Conservation (phyloP, 2,113 vertebrate genomes). For the Chaetops frenatus region DNA sequence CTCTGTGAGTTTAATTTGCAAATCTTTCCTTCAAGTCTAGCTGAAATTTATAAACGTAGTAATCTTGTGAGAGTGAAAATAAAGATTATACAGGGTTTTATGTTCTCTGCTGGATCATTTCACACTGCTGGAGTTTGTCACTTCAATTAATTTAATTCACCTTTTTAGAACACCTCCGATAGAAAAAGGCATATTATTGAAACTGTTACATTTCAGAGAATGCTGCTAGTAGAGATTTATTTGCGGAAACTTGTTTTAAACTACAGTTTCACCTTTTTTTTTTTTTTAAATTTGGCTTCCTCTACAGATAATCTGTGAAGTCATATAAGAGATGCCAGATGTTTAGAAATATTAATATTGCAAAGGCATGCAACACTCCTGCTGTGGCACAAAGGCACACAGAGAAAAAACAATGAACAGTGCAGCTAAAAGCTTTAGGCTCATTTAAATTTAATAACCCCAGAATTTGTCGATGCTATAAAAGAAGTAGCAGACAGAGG, state of each 20-base stretch:
- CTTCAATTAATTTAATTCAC: not conserved
- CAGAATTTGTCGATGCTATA: conserved; percentile 25
- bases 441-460: conserved; percentile 39
- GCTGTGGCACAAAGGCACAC: conserved; percentile 23
- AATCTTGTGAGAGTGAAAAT: not conserved
- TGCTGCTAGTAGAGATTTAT: not conserved
- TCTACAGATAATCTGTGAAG: not conserved
- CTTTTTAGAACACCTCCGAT: not conserved
- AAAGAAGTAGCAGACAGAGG: not conserved
- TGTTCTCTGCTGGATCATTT: not conserved
- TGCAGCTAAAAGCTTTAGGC: not conserved
- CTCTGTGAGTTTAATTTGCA: not conserved
- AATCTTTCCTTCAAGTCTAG: not conserved
- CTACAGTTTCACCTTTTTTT: not conserved
- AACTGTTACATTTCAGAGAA: not conserved
- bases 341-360: conserved; percentile 58
- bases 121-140: not conserved
- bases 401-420: not conserved
- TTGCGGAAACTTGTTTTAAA: not conserved
- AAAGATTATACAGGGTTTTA: not conserved
- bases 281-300: not conserved
- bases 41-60: not conserved
- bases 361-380: conserved; percentile 2
- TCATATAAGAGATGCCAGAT: conserved; percentile 19
- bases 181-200: not conserved